Base-by-base conservation (phyloP, 2,888 invertebrate genomes). In the Ethmia dodecea region DNA sequence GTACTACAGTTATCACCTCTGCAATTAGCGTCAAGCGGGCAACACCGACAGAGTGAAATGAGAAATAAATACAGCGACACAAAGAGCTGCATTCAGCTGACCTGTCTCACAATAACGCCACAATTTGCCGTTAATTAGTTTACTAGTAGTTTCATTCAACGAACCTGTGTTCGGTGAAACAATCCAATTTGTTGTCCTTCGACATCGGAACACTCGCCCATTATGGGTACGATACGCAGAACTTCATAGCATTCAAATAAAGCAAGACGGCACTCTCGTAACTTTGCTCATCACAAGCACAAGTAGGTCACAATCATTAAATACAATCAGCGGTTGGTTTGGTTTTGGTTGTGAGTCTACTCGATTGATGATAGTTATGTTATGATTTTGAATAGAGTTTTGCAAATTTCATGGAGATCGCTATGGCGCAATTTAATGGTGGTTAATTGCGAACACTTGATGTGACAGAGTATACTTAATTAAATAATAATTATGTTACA, bases 261-360 rank as follows among this genome's bases (percentile, higher is more conserved):
- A 65, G 55, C 57, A 58, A 58, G 59, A 58, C 62, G 55, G n/a
- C 50, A 50, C 50, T 52, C 57, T 56, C 52, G 55, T 57, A 57
- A 63, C 54, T 54, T 43, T 52, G 54, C 54, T 49, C 54, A 51
- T 55, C n/a, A 22, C 8, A n/a, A 22, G 48, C 51, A 45, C 47
- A 78, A 67, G 60, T 77, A 63, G 80, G 77, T 62, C 79, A 71
- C 55, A 71, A 68, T 69, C 61, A 71, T 79, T 77, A 75, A n/a
- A 58, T 68, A 60, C 69, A 79, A 78, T 79, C 69, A 76, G 70
- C 63, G 55, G 55, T n/a, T n/a, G n/a, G n/a, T n/a, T n/a, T n/a
- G n/a, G n/a, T n/a, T n/a, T n/a, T n/a, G n/a, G n/a, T n/a, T n/a
- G n/a, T n/a, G n/a, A n/a, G n/a, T n/a, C n/a, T n/a, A n/a, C n/a